These are phyloP conservation scores for Syritta pipiens DNA, from an alignment of 2,888 invertebrate genomes.

Conservation along the genomic window DNA sequence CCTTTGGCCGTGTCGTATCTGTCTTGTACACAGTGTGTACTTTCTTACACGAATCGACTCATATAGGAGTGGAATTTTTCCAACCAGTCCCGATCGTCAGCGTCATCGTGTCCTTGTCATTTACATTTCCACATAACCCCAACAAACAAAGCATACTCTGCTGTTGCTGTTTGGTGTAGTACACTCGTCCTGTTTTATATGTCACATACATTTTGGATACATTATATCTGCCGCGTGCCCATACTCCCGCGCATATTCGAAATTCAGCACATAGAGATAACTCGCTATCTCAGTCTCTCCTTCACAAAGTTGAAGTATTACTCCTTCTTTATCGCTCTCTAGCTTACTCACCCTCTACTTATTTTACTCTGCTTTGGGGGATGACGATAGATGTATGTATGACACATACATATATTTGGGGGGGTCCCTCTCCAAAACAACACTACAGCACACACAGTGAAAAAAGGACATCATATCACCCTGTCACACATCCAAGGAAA, in stretches of 20 bases:
- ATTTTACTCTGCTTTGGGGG: conserved; percentile 2
- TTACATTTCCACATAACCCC: conserved; percentile 68
- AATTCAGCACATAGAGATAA: conserved; percentile 64
- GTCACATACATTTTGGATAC: conserved; percentile 69
- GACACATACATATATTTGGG: conserved; percentile 5
- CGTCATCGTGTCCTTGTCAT: conserved; percentile 67
- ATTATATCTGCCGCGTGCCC: conserved; percentile 69
- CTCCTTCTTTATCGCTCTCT: conserved; percentile 2
- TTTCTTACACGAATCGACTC: conserved; percentile 50
- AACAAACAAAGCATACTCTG: conserved; percentile 63
- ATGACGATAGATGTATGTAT: conserved; percentile 44
- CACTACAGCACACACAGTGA: conserved; percentile 23
- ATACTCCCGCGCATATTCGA: conserved; percentile 70
- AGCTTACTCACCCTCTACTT: conserved; percentile 31
- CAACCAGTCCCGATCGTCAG: conserved; percentile 66
- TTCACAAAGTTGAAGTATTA: not conserved
- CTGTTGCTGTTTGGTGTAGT: conserved; percentile 33
- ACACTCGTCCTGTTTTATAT: conserved; percentile 46
- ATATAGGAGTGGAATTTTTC: conserved; percentile 68
- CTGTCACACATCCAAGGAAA: conserved; percentile 37
- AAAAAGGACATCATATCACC: conserved; percentile 63
- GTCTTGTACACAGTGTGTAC: conserved; percentile 30
- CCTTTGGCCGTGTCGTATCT: conserved; percentile 34
- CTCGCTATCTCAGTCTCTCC: conserved; percentile 29
- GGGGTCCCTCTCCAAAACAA: conserved; percentile 36